A percentile compares a stretch with the other conserved stretches of the same genome.
phyloP scores from a whole-genome alignment of 2,797 vertebrate genomes.

The Iguana delicatissima region DNA sequence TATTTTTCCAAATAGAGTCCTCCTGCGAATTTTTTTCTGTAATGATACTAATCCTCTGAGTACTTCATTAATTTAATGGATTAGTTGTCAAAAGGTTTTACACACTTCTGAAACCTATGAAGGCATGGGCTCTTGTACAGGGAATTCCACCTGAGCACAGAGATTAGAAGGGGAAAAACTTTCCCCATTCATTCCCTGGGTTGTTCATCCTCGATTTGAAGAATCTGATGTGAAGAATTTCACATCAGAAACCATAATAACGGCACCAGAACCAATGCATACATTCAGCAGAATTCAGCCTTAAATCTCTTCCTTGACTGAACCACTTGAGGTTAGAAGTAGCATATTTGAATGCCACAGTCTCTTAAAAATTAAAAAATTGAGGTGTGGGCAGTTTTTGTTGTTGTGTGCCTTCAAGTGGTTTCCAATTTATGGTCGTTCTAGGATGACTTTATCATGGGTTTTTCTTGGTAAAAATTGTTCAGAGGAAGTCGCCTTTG shows the following conservation, averaged over 20 bases:
- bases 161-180: not conserved
- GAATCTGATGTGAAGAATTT: not conserved
- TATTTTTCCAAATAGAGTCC: not conserved
- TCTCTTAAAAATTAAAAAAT: not conserved
- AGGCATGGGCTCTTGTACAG: rapidly evolving
- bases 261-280: not conserved
- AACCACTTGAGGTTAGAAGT: not conserved
- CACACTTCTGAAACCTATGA: not conserved
- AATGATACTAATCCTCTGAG: not conserved
- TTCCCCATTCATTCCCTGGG: not conserved
- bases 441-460: too few species aligned
- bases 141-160: not conserved
- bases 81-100: not conserved
- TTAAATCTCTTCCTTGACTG: not conserved
- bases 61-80: constrained; percentile 1
- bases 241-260: not conserved
- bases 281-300: not conserved
- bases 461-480: too few species aligned
- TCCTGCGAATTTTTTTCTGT: constrained; percentile 27
- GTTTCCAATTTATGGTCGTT: too few species aligned
- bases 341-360: not conserved
- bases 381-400: too few species aligned
- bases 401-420: too few species aligned
- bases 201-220: not conserved
- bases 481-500: too few species aligned